Percentiles rank a stretch among this genome's conserved stretches.
These are phyloP conservation scores for Leptopterna dolabrata DNA, from an alignment of 2,888 invertebrate genomes.

Conservation along the genomic window DNA sequence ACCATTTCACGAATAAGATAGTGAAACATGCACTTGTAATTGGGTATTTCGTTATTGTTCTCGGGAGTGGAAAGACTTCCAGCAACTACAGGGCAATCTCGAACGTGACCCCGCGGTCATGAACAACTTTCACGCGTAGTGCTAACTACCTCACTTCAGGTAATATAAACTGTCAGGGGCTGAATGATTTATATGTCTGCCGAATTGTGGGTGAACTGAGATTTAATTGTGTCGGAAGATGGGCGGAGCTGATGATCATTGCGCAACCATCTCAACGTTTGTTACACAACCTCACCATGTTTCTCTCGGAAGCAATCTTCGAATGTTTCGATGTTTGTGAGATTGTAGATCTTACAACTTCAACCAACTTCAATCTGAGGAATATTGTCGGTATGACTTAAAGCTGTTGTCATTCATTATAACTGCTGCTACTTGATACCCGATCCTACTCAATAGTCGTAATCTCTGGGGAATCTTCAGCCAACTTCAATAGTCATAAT, in stretches of 20 bases:
- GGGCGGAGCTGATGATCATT: background rate
- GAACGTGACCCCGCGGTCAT: conserved; percentile 14
- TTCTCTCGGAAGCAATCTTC: background rate
- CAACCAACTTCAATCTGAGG: too few species aligned
- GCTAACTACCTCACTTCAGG: conserved; percentile 3
- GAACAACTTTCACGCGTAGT: conserved; percentile 22
- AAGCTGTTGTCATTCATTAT: too few species aligned
- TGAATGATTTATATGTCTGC: background rate
- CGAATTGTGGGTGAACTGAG: background rate
- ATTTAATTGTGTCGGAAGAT: conserved; percentile 13
- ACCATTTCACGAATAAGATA: conserved; percentile 7
- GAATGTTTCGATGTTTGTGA: too few species aligned
- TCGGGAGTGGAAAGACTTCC: background rate
- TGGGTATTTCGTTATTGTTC: conserved; percentile 11
- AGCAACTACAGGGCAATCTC: conserved; percentile 9
- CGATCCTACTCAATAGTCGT: too few species aligned
- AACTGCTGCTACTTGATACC: too few species aligned
- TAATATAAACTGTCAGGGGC: conserved; percentile 20
- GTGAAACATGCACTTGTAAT: conserved; percentile 1
- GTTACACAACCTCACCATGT: background rate
- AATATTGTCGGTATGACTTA: too few species aligned
- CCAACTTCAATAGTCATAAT: too few species aligned
- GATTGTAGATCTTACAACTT: too few species aligned
- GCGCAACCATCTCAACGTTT: background rate
- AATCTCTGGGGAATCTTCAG: too few species aligned